phyloP scores from a whole-genome alignment of 2,797 vertebrate species.

The Mormyrops attenuatus region DNA sequence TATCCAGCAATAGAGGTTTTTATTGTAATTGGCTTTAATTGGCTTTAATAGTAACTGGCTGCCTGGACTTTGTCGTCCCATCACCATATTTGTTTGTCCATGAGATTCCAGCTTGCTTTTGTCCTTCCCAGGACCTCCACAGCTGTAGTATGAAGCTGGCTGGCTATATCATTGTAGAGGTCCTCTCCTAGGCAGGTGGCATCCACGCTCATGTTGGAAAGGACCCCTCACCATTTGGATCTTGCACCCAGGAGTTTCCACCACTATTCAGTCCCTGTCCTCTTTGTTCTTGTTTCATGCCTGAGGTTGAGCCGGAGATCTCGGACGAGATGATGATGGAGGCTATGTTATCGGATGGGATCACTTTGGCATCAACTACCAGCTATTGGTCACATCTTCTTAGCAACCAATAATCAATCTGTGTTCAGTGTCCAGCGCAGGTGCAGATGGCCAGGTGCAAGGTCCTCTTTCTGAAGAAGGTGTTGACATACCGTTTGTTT shows the following conservation, averaged over 20 bases:
- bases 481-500: not conserved
- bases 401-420: not conserved
- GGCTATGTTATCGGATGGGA: not conserved
- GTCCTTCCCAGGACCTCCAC: not conserved
- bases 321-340: not conserved
- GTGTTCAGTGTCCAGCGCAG: not conserved
- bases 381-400: not conserved
- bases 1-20: too few species aligned
- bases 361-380: not conserved
- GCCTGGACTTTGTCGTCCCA: too few species aligned
- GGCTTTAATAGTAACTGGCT: too few species aligned
- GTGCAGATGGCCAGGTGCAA: not conserved
- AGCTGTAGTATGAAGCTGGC: not conserved
- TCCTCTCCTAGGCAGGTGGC: not conserved
- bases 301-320: not conserved
- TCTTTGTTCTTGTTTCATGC: not conserved
- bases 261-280: not conserved
- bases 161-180: not conserved
- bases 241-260: not conserved
- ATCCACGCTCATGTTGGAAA: not conserved
- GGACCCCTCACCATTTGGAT: not conserved
- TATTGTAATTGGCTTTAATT: too few species aligned
- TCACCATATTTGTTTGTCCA: too few species aligned
- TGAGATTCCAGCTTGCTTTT: not conserved
- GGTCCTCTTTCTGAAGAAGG: not conserved